Evolutionary conservation across 30 jellyfish, hydroid and myxozoan genomes (phyloP).

Genomic region (Cassiopea xamachana): DNA sequence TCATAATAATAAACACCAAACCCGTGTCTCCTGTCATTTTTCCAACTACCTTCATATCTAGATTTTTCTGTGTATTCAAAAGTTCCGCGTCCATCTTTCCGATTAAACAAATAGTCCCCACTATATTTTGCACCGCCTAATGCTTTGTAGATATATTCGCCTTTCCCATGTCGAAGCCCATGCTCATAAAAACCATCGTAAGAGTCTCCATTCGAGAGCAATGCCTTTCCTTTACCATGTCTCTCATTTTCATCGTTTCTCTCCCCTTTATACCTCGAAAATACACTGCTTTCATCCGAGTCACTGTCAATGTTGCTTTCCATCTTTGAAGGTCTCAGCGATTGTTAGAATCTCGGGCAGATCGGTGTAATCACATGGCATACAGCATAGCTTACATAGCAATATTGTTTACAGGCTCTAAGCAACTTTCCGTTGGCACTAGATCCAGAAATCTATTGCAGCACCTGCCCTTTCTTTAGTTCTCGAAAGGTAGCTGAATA

Average conservation of each 20-base stretch:
- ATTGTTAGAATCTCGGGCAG: background rate
- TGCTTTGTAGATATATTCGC: constrained; percentile 50
- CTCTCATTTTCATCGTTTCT: constrained; percentile 64
- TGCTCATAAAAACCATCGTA: constrained; percentile 68
- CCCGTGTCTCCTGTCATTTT: constrained; percentile 75
- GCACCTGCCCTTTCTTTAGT: background rate
- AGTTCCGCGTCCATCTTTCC: constrained; percentile 66
- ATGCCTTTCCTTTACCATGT: constrained; percentile 79
- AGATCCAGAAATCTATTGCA: background rate
- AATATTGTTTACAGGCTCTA: background rate
- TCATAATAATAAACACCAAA: constrained; percentile 63
- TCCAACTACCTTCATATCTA: constrained; percentile 80
- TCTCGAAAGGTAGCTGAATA: background rate
- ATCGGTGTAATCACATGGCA: background rate
- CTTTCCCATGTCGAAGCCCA: constrained; percentile 78
- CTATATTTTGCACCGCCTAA: constrained; percentile 49
- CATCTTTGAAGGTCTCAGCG: background rate
- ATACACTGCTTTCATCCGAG: background rate
- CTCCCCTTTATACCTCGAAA: constrained; percentile 48
- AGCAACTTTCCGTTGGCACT: background rate
- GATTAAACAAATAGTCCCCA: constrained; percentile 60
- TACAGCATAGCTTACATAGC: background rate
- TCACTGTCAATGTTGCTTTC: constrained; percentile 4
- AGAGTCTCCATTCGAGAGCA: constrained; percentile 67
- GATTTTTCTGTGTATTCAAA: constrained; percentile 59